Evolutionary conservation across 2,797 vertebrate species (phyloP), one percentile per base, ranked within the genome.

Genomic region (Rhodeus uyekii): DNA sequence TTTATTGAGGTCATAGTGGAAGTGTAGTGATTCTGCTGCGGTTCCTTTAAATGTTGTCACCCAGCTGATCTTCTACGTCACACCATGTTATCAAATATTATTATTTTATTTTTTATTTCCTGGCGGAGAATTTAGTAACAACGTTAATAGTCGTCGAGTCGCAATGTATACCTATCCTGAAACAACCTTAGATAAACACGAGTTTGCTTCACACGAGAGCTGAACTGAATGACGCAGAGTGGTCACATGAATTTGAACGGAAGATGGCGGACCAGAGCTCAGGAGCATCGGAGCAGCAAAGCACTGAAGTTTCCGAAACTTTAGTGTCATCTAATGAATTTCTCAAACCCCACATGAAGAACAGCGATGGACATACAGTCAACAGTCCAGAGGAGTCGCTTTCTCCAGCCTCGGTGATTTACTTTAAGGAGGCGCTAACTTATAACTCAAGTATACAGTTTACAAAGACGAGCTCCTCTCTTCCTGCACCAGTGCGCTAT

Each of bases 341-440:
- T 1, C 86, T 74, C 29, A 86, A 71, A 27, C 86, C 72, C 0
- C 84, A 69, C 5, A 83, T 89, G 14, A 87, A 89, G 0, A 92
- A 93, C 34, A 89, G 91, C 81, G 93, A 93, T 58, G 92, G 93
- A 58, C 92, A 90, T 63, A 71, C 58, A 0, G 89, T 44, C 32
- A 81, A 89, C 80, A 93, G 91, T 34, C 93, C 94, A 4, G 94
- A 95, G 1, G 94, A 95, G 64, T 92, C 92, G 34, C 90, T 95
- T 0, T 93, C 94, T 3, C 94, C 94, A 0, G 94, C 94, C 5
- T 95, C 95, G 0, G 94, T 95, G 44, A 95, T 95, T 10, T 95
- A 92, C 87, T 95, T 95, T 83, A 94, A 92, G 87, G 95, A 95
- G 89, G 94, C 94, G n/a, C 68, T 94, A 32, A 87, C 81, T 89